A percentile compares a stretch with the other conserved stretches of the same genome.
Conservation (phyloP, 1,140 invertebrate genomes). For the Ceratina australensis region DNA sequence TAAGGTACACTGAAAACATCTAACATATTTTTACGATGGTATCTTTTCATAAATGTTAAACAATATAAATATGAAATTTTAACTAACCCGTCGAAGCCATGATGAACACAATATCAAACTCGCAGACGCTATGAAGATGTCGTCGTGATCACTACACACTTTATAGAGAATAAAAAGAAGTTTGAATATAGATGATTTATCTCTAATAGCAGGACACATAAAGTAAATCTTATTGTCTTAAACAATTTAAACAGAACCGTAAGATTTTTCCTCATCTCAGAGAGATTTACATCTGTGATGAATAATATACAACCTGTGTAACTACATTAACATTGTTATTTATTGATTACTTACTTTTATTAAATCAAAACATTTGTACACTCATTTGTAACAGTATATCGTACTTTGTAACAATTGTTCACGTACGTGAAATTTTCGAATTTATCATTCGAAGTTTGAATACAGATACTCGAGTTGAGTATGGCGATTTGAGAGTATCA, state of each 20-base stretch:
- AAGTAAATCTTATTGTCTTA: neutral
- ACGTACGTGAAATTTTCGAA: constrained; percentile 3
- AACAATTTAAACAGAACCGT: neutral
- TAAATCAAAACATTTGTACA: too few species aligned
- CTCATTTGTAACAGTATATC: too few species aligned
- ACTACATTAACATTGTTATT: too few species aligned
- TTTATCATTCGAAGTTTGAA: too few species aligned
- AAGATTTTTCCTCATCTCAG: too few species aligned
- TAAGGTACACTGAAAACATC: neutral
- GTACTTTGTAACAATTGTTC: too few species aligned
- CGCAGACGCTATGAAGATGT: constrained; percentile 61
- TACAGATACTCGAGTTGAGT: too few species aligned
- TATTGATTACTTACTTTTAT: too few species aligned
- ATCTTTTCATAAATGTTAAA: neutral
- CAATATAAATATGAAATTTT: constrained; percentile 54
- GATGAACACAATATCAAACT: constrained; percentile 70
- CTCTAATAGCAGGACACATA: neutral
- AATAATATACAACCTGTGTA: too few species aligned
- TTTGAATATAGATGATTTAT: neutral
- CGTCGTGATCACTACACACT: constrained; percentile 51
- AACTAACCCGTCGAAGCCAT: constrained; percentile 75
- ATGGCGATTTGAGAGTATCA: too few species aligned
- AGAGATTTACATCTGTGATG: too few species aligned
- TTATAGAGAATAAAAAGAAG: too few species aligned
- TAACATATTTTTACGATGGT: neutral